Evolutionary conservation across 1,140 invertebrate species (phyloP).

Genomic region (Caenorhabditis inopinata): DNA sequence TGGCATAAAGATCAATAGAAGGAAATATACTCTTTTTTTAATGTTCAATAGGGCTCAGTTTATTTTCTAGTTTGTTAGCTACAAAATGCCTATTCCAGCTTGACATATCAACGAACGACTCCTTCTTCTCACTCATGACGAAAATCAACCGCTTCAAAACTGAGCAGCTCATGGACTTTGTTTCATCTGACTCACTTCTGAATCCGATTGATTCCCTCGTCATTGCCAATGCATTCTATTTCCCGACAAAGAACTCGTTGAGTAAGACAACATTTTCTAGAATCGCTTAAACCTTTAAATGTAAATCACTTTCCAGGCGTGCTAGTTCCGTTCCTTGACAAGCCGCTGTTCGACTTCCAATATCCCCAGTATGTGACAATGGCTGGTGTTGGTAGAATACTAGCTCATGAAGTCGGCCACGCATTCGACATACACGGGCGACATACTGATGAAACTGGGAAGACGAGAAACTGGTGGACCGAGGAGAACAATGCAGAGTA

Average conservation of each 20-base stretch:
- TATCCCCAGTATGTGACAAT: background rate
- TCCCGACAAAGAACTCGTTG: background rate
- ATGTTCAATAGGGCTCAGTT: too few relatives aligned
- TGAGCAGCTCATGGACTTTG: background rate
- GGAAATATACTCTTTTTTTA: too few relatives aligned
- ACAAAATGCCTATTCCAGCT: background rate
- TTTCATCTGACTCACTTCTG: background rate
- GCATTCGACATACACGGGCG: background rate
- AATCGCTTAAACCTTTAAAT: background rate
- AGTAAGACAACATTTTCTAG: background rate
- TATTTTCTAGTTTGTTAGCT: too few relatives aligned
- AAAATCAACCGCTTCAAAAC: slow-evolving; percentile 12
- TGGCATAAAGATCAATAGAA: too few relatives aligned
- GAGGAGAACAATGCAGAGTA: background rate
- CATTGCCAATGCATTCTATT: background rate
- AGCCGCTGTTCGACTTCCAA: background rate
- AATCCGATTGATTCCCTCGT: background rate
- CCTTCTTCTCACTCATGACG: background rate
- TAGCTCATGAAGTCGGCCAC: background rate
- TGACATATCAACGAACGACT: background rate
- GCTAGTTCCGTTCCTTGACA: background rate
- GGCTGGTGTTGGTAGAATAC: background rate
- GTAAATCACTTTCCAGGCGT: background rate
- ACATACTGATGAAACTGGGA: background rate
- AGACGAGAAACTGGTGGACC: background rate